A percentile compares a stretch with the other conserved stretches of the same genome.
Conservation (phyloP, 2,888 invertebrate species). For the Scaptodrosophila latifasciaeformis region DNA sequence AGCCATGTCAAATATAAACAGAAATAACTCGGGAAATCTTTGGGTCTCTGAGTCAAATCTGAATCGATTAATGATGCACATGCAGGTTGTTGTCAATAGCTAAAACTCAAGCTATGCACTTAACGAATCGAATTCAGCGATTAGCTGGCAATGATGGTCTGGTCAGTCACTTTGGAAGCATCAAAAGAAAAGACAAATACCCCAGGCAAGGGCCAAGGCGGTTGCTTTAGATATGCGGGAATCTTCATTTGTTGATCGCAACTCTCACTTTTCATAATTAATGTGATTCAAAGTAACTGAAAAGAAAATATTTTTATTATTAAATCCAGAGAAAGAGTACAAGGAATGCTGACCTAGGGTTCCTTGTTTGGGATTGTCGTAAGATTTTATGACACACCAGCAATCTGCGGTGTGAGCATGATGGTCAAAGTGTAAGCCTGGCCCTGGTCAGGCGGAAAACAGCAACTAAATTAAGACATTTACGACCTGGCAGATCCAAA, state of each 20-base stretch:
- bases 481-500: slow-evolving; percentile 40
- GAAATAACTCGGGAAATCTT: too few relatives aligned
- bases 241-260: slow-evolving; percentile 1
- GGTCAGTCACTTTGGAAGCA: background rate
- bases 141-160: slow-evolving; percentile 9
- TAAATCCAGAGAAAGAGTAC: background rate
- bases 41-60: slow-evolving; percentile 4
- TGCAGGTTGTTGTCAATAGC: slow-evolving; percentile 28
- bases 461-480: slow-evolving; percentile 51
- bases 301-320: background rate
- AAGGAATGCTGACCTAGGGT: too few relatives aligned
- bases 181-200: slow-evolving; percentile 8
- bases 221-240: background rate
- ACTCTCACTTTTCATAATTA: slow-evolving; percentile 43
- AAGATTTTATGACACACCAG: slow-evolving; percentile 20
- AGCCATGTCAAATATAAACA: slow-evolving; percentile 8
- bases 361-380: slow-evolving; percentile 23
- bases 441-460: background rate
- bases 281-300: slow-evolving; percentile 4
- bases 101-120: background rate
- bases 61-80: slow-evolving; percentile 38
- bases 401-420: background rate
- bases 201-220: background rate
- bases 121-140: slow-evolving; percentile 34
- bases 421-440: slow-evolving; percentile 16